Percentiles rank a stretch among this genome's conserved stretches.
phyloP scores from a whole-genome alignment of 2,888 invertebrate species.

The Nineta flava region DNA sequence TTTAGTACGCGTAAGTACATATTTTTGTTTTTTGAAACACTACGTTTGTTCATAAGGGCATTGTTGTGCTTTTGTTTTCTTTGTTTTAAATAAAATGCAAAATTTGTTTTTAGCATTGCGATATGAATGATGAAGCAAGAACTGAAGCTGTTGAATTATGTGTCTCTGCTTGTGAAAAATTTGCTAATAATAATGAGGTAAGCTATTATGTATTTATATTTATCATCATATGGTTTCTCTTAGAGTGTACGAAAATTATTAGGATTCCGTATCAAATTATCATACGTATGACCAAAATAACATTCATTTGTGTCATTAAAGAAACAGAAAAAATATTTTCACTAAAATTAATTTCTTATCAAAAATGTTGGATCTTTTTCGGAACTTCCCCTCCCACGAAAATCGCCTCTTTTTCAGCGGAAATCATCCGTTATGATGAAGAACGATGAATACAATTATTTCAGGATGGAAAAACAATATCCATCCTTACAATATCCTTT shows the following conservation, averaged over 20 bases:
- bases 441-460: too few relatives aligned
- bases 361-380: too few relatives aligned
- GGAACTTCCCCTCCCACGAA: too few relatives aligned
- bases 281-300: neutral
- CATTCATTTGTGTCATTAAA: neutral
- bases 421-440: too few relatives aligned
- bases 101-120: conserved; percentile 48
- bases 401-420: too few relatives aligned
- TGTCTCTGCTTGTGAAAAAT: conserved; percentile 89
- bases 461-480: too few relatives aligned
- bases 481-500: too few relatives aligned
- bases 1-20: conserved; percentile 51
- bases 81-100: neutral
- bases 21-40: neutral
- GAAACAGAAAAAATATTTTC: too few relatives aligned
- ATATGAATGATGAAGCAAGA: conserved; percentile 89
- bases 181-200: conserved; percentile 68
- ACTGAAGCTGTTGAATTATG: conserved; percentile 79
- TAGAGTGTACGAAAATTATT: too few relatives aligned
- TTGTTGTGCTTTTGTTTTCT: conserved; percentile 10
- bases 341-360: too few relatives aligned
- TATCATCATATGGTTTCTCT: too few relatives aligned
- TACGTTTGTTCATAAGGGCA: neutral
- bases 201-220: neutral
- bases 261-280: neutral